Base-by-base conservation (phyloP, 30 jellyfish, hydroid and myxozoan species). In the Aurelia coerulea region DNA sequence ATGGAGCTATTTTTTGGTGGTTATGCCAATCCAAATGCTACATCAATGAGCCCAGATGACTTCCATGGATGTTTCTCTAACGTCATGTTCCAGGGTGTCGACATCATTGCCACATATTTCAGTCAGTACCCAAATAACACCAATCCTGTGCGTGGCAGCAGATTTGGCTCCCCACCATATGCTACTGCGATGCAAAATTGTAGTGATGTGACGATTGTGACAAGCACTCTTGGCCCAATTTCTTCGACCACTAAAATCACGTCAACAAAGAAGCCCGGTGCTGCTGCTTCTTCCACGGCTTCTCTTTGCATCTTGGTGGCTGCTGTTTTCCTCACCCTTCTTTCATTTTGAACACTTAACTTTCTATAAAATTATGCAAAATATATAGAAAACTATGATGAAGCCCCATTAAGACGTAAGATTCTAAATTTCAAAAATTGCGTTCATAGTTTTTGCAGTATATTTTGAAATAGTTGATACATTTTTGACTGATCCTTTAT, bases 61-160 rank as follows among this genome's bases (percentile, higher is more conserved):
- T 77, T 77, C 31, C 32, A 37, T 12, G 87, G 87, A 10, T 77
- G 87, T 37, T 69, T 77, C 13, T 77, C 87, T 9, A 17, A 77
- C 67, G 19, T 77, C 66, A 39, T 64, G 18, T 59, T 58, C 52
- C 23, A 77, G 42, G 87, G 87, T 2, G 67, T 34, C 7, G 87
- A 60, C 78, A 77, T 77, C 46, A 60, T 77, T 59, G 46, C 51
- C 0, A 63, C 42, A 11, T 77, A 77, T 18, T 77, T 60, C 74
- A 32, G 19, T 33, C 78, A 77, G 65, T 77, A 77, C 67, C 87
- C 87, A 11, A 34, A 58, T 29, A 59, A 77, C 74, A 60, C 70
- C 19, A 77, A 77, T 16, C 78, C 87, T 3, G 18, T 59, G 17
- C 62, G 78, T 4, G 87, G 87, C 32, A 77, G 56, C 56, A 1